Evolutionary conservation across 2,113 vertebrate species (phyloP).

Genomic region (Oceanodroma tethys): DNA sequence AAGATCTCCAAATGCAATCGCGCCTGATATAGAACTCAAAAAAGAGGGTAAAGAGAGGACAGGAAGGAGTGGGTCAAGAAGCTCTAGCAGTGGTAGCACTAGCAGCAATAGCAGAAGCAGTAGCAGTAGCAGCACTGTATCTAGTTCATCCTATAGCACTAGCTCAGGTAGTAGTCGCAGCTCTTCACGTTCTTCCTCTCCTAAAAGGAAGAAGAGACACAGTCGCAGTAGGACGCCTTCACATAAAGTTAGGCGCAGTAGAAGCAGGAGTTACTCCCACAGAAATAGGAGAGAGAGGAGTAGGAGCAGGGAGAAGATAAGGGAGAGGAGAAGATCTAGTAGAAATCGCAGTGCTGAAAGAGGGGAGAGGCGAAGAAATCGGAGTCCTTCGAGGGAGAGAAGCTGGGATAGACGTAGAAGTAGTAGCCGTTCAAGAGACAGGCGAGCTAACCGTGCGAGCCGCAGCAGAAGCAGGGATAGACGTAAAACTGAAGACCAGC

Average conservation of each 20-base stretch:
- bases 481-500: slow-evolving; percentile 83
- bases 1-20: slow-evolving; percentile 83
- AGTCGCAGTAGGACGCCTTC: slow-evolving; percentile 80
- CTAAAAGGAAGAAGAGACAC: slow-evolving; percentile 85
- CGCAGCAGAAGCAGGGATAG: slow-evolving; percentile 90
- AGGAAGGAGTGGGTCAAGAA: slow-evolving; percentile 80
- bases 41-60: slow-evolving; percentile 81
- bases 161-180: slow-evolving; percentile 89
- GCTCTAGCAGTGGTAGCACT: slow-evolving; percentile 87
- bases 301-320: slow-evolving; percentile 76
- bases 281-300: slow-evolving; percentile 78
- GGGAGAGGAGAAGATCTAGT: slow-evolving; percentile 82
- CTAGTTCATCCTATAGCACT: slow-evolving; percentile 88
- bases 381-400: slow-evolving; percentile 80
- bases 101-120: slow-evolving; percentile 83
- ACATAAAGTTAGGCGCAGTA: slow-evolving; percentile 80
- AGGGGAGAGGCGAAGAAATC: slow-evolving; percentile 77
- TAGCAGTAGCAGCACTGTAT: slow-evolving; percentile 84
- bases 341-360: slow-evolving; percentile 81
- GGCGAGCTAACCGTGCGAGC: slow-evolving; percentile 82
- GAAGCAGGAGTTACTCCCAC: slow-evolving; percentile 80
- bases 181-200: slow-evolving; percentile 88
- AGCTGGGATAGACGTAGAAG: slow-evolving; percentile 82
- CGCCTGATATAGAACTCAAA: slow-evolving; percentile 80
- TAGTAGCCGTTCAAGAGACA: slow-evolving; percentile 84